Base-by-base conservation (phyloP, 2,888 invertebrate species). In the Eumacrocentrus americanus region DNA sequence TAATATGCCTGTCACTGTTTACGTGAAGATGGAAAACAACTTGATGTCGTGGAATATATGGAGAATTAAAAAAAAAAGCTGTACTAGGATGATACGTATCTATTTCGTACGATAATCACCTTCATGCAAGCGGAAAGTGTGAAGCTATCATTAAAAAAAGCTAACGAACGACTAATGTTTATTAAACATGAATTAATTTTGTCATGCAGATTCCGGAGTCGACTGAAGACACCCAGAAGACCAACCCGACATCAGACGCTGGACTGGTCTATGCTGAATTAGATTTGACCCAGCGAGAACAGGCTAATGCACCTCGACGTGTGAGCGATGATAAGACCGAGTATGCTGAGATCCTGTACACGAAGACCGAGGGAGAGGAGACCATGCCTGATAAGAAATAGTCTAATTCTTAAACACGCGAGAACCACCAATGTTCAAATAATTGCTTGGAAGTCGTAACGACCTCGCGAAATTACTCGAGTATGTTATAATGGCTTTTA, bases 321-420 rank as follows among this genome's bases (percentile, higher is more conserved):
- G 77, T 86, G 81, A 72, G 83, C 73, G 87, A 89, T 1, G 89
- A 88, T 66, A 86, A 87, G 73, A 89, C 89, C 2, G 89, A 89
- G 71, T 92, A 93, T 78, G 92, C 92, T 0, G 92, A 92, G 79
- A 93, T 93, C 58, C 87, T 92, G 0, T 92, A 92, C 81, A 85
- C 87, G 0, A 87, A 87, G 63, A 79, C 83, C 3, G 84, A 80
- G 1, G 82, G 83, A 22, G 73, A 73, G 37, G 68, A 68, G 29
- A 44, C 69, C 11, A 59, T 65, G 12, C 54, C 60, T 7, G 61
- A 69, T 16, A 69, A 71, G 35, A 73, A 79, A 68, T 76, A 75
- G 64, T 54, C 22, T 29, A 7, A 14, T 16, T 12, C 18, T 42
- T 14, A 20, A 20, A 5, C 22, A 50, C 16, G 22, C 14, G 35